These are phyloP conservation scores for Aricia artaxerxes DNA, from an alignment of 2,888 invertebrate species.

Conservation along the genomic window DNA sequence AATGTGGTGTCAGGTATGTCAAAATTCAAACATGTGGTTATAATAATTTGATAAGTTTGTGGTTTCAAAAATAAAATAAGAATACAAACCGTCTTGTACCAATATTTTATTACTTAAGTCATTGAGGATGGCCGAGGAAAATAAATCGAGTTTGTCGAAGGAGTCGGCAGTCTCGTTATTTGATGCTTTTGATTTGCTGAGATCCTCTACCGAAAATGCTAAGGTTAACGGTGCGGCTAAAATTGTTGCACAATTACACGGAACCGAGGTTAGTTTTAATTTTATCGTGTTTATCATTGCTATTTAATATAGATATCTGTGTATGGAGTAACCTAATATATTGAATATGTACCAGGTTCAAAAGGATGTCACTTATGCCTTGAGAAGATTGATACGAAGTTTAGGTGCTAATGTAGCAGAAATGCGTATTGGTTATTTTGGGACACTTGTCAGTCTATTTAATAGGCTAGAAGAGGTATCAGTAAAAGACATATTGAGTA, in stretches of 20 bases:
- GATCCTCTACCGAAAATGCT: slow-evolving; percentile 59
- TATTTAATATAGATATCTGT: not conserved
- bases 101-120: slow-evolving; percentile 4
- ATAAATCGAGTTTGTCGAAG: slow-evolving; percentile 46
- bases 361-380: slow-evolving; percentile 83
- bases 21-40: slow-evolving; percentile 5
- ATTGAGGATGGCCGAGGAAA: slow-evolving; percentile 61
- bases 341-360: slow-evolving; percentile 64
- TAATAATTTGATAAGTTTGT: not conserved
- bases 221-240: slow-evolving; percentile 67
- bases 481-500: slow-evolving; percentile 76
- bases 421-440: slow-evolving; percentile 85
- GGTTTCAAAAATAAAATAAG: not conserved
- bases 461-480: slow-evolving; percentile 71
- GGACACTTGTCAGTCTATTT: slow-evolving; percentile 83
- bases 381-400: slow-evolving; percentile 86
- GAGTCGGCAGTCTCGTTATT: slow-evolving; percentile 64
- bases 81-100: not conserved
- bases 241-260: slow-evolving; percentile 64
- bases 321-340: not conserved
- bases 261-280: slow-evolving; percentile 63
- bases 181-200: slow-evolving; percentile 69
- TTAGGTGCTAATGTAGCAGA: slow-evolving; percentile 84
- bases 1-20: not conserved
- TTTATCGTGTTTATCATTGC: not conserved